phyloP scores from a whole-genome alignment of 2,113 vertebrate genomes.

The Cephalopterus ornatus region DNA sequence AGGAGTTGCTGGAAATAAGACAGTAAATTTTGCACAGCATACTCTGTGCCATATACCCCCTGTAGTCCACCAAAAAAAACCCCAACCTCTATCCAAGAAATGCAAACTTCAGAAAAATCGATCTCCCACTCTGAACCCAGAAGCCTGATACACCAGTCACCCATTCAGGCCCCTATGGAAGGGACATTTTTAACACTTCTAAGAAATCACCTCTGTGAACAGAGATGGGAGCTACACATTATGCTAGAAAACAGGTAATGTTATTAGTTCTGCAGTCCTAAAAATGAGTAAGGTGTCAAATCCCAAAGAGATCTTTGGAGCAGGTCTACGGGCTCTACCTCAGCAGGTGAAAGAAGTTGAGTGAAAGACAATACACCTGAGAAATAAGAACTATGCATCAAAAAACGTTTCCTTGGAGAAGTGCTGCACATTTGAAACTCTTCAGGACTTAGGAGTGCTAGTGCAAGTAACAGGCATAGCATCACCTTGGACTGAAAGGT shows the following conservation, averaged over 20 bases:
- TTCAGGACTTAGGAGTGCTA: background rate
- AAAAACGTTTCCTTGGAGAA: background rate
- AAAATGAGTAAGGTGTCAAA: background rate
- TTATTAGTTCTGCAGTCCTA: background rate
- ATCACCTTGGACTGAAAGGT: background rate
- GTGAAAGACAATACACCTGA: background rate
- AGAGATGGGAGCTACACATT: background rate
- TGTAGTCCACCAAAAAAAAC: background rate
- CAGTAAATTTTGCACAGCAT: background rate
- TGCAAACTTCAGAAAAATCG: background rate
- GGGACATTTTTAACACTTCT: background rate
- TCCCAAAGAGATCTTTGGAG: background rate
- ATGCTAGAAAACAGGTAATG: background rate
- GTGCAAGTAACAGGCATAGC: background rate
- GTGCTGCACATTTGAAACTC: background rate
- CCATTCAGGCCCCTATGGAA: background rate
- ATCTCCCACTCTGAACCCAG: background rate
- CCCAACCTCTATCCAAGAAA: background rate
- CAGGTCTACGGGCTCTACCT: background rate
- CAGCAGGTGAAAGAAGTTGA: background rate
- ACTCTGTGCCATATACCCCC: background rate
- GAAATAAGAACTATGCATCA: background rate
- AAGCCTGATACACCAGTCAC: background rate
- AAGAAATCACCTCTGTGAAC: background rate
- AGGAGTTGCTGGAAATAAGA: background rate